A percentile compares a stretch with the other conserved stretches of the same genome.
Evolutionary conservation across 2,113 vertebrate species (phyloP).

Genomic region (Tachysurus fulvidraco): DNA sequence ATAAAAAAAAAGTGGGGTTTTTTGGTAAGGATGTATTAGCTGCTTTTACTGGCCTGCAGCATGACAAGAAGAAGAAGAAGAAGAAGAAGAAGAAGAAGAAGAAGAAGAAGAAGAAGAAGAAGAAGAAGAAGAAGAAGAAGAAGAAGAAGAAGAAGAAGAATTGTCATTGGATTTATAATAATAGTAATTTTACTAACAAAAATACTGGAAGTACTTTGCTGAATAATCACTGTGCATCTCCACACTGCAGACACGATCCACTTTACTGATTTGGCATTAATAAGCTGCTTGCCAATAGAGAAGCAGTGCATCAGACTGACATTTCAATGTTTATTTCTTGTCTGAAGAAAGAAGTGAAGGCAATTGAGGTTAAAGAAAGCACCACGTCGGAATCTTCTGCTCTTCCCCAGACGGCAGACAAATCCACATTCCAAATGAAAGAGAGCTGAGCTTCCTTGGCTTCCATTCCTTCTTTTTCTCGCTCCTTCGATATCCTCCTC

Average conservation of each 20-base stretch:
- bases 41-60: background rate
- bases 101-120: no score
- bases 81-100: no score
- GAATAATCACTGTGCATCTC: background rate
- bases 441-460: constrained; percentile 28
- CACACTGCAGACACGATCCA: background rate
- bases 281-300: background rate
- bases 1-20: background rate
- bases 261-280: background rate
- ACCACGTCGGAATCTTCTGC: background rate
- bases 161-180: background rate
- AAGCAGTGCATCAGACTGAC: background rate
- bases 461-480: background rate
- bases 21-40: background rate
- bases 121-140: no score
- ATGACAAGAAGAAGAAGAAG: background rate
- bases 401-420: constrained; percentile 40
- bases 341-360: background rate
- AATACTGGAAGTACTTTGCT: background rate
- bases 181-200: background rate
- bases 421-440: constrained; percentile 42
- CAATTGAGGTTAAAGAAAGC: background rate
- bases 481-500: background rate
- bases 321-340: constrained; percentile 7
- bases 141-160: no score